These are phyloP conservation scores for Bombus sibiricus DNA, from an alignment of 1,140 invertebrate species.

Conservation along the genomic window DNA sequence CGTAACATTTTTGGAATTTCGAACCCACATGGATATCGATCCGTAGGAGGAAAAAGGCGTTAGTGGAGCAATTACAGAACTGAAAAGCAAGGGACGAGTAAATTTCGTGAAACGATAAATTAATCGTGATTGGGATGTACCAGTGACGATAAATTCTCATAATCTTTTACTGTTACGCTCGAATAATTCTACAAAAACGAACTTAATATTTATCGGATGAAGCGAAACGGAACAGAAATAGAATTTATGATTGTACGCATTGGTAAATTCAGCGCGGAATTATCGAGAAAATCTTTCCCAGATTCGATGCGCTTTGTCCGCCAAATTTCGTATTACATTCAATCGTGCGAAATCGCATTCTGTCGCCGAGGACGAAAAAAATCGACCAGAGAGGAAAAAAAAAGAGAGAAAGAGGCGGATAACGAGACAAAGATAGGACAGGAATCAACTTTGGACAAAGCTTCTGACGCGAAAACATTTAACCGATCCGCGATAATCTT, in stretches of 20 bases:
- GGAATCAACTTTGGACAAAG: not conserved
- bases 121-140: not conserved
- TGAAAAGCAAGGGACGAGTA: not conserved
- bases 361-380: too few relatives aligned
- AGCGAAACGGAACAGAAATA: constrained; percentile 10
- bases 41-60: too few relatives aligned
- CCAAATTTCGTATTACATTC: constrained; percentile 37
- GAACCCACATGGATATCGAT: too few relatives aligned
- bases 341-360: constrained; percentile 11
- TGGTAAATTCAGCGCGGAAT: constrained; percentile 43
- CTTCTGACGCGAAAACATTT: constrained; percentile 30
- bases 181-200: constrained; percentile 37
- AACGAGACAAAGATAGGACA: not conserved
- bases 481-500: constrained; percentile 36
- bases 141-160: constrained; percentile 35
- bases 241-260: constrained; percentile 47
- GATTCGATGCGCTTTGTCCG: constrained; percentile 21
- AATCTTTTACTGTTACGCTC: constrained; percentile 31
- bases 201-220: constrained; percentile 45
- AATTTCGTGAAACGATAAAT: constrained; percentile 17
- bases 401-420: not conserved
- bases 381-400: too few relatives aligned
- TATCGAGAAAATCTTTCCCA: constrained; percentile 42
- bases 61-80: not conserved
- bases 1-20: too few relatives aligned